phyloP scores from a whole-genome alignment of 2,888 invertebrate genomes.

The Pseudeuparius sepicola region DNA sequence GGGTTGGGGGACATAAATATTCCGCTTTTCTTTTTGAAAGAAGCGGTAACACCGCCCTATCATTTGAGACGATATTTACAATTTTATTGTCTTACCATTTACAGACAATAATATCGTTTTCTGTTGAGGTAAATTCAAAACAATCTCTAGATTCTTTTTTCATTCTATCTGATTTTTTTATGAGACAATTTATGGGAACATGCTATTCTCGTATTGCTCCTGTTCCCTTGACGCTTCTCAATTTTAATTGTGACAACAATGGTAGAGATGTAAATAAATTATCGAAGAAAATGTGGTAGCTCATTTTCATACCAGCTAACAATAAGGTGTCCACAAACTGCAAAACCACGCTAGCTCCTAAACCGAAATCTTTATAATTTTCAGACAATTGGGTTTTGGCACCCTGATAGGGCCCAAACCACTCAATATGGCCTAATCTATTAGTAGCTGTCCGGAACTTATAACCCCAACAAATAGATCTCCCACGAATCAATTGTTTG shows the following conservation, averaged over 20 bases:
- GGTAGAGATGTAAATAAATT: conserved; percentile 2
- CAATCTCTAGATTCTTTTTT: not conserved
- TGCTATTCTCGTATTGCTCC: conserved; percentile 1
- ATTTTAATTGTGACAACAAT: conserved; percentile 2
- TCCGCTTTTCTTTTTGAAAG: conserved; percentile 13
- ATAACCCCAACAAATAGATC: conserved; percentile 4
- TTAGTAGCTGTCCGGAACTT: conserved; percentile 4
- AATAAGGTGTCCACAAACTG: conserved; percentile 6
- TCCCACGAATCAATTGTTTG: conserved; percentile 7
- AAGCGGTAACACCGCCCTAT: conserved; percentile 8
- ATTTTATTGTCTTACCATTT: conserved; percentile 1
- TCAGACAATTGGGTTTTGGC: conserved; percentile 5
- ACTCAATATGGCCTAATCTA: not conserved
- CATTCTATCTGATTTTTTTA: not conserved
- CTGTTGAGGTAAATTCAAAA: conserved; percentile 1
- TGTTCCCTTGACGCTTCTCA: not conserved
- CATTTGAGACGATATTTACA: not conserved
- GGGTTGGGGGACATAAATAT: conserved; percentile 19
- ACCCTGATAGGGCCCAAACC: conserved; percentile 7
- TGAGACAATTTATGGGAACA: not conserved
- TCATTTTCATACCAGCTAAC: not conserved
- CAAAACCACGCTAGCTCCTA: conserved; percentile 6
- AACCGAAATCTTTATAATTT: conserved; percentile 7
- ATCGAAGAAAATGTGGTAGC: conserved; percentile 2
- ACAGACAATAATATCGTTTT: conserved; percentile 6